These are phyloP conservation scores for Leptonema lineaticorne DNA, from an alignment of 1,140 invertebrate genomes.

Conservation along the genomic window DNA sequence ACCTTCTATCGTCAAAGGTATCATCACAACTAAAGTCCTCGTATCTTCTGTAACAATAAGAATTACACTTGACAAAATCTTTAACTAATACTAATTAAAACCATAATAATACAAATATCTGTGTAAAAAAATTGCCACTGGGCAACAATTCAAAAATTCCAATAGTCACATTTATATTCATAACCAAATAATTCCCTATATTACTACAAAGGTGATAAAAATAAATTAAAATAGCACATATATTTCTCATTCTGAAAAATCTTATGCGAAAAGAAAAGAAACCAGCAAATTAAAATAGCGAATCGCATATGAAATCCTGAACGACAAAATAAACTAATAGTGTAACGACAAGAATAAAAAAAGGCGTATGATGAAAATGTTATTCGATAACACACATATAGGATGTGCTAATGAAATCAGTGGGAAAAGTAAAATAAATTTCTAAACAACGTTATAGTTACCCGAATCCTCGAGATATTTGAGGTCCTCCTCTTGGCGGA, in stretches of 20 bases:
- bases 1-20: constrained; percentile 82
- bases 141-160: too few relatives aligned
- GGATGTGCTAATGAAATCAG: neutral
- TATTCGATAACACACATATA: constrained; percentile 4
- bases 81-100: constrained; percentile 15
- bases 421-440: neutral
- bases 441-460: neutral
- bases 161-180: too few relatives aligned
- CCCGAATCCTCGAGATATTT: constrained; percentile 54
- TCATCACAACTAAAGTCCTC: constrained; percentile 84
- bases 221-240: too few relatives aligned
- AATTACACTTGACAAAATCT: constrained; percentile 27
- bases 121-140: too few relatives aligned
- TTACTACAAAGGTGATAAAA: too few relatives aligned
- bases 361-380: neutral
- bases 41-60: constrained; percentile 63
- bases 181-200: too few relatives aligned
- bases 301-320: too few relatives aligned
- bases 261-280: too few relatives aligned
- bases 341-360: neutral
- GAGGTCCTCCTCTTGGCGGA: constrained; percentile 61
- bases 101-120: too few relatives aligned
- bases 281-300: too few relatives aligned
- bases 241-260: too few relatives aligned
- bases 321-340: too few relatives aligned